phyloP scores from a whole-genome alignment of 1,140 invertebrate species.

The Cydia strobilella region DNA sequence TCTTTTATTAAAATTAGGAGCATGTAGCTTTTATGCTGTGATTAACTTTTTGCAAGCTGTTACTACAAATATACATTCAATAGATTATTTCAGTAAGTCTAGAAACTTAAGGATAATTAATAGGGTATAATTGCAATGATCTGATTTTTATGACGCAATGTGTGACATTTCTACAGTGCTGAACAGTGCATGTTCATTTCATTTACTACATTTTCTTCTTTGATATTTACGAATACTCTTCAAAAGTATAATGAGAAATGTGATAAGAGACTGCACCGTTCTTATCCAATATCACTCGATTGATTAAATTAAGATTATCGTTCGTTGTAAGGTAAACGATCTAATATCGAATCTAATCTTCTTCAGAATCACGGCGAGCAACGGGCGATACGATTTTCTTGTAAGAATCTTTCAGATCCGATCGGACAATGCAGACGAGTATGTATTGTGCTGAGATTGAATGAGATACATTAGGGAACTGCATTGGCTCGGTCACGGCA shows the following conservation, averaged over 20 bases:
- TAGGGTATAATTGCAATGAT: too few species aligned
- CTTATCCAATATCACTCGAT: background rate
- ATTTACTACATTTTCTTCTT: too few species aligned
- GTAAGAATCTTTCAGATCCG: background rate
- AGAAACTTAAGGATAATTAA: too few species aligned
- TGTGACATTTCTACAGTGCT: too few species aligned
- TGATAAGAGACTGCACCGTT: background rate
- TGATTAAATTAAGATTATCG: slow-evolving; percentile 13
- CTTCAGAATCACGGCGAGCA: background rate
- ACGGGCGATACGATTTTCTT: background rate
- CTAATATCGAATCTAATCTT: background rate
- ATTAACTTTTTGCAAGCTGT: too few species aligned
- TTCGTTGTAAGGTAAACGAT: background rate
- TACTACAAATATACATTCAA: too few species aligned
- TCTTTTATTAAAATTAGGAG: too few species aligned
- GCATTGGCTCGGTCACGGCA: background rate
- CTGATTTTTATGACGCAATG: too few species aligned
- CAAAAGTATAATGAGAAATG: background rate
- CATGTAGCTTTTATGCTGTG: too few species aligned
- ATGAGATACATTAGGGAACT: background rate
- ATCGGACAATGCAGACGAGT: background rate
- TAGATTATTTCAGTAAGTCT: too few species aligned
- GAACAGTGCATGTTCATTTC: too few species aligned
- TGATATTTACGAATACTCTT: background rate
- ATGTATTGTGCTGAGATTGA: slow-evolving; percentile 13